Evolutionary conservation across 2,113 vertebrate species (phyloP).

Genomic region (Myiozetetes cayanensis): DNA sequence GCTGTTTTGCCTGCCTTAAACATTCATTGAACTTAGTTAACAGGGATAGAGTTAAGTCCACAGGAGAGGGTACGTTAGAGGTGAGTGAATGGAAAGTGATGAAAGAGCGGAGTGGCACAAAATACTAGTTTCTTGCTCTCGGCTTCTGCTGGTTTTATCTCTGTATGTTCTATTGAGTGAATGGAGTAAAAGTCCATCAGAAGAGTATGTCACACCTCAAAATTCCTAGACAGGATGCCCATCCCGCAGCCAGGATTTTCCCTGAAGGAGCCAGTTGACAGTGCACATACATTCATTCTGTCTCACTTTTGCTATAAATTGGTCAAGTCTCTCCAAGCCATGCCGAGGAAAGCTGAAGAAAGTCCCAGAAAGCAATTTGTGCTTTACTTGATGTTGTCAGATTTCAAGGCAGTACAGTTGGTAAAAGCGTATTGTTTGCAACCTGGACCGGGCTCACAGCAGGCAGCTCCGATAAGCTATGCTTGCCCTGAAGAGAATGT

Average conservation of each 20-base stretch:
- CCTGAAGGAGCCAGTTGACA: not conserved
- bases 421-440: conserved; percentile 10
- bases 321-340: not conserved
- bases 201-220: not conserved
- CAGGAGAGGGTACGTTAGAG: not conserved
- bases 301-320: not conserved
- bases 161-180: not conserved
- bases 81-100: not conserved
- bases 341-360: not conserved
- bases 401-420: not conserved
- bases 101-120: not conserved
- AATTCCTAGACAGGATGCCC: conserved; percentile 1
- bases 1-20: not conserved
- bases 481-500: conserved; percentile 47
- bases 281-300: not conserved
- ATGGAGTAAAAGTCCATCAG: not conserved
- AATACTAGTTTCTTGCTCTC: not conserved
- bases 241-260: not conserved
- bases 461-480: conserved; percentile 27
- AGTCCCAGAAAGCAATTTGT: not conserved
- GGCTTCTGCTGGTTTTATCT: not conserved
- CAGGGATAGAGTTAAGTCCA: not conserved
- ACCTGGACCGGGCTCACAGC: not conserved
- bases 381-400: not conserved
- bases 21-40: not conserved